Base-by-base conservation (phyloP, 2,113 vertebrate species). In the Garra rufa region DNA sequence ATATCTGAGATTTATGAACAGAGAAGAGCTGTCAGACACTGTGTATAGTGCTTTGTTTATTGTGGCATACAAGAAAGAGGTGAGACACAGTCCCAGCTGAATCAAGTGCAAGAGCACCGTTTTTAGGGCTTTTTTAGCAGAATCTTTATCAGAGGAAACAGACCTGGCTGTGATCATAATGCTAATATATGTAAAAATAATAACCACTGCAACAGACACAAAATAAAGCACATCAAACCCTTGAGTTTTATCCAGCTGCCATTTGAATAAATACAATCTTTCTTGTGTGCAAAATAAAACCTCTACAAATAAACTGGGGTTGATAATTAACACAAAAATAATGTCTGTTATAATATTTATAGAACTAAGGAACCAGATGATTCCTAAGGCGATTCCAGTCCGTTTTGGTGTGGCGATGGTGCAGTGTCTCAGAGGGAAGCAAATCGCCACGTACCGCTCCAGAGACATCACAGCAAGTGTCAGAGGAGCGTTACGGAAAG, bases 71-170 rank as follows among this genome's bases (percentile, higher is more conserved):
- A 92, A 14, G 1, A 89, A 88, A 9, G 90, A 89, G 6, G 57
- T 87, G 9, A 94, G 87, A 50, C 88, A 91, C 81, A 91, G 88
- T 3, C 82, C 85, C n/a, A 92, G 85, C 81, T 93, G 91, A 5
- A 91, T 81, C 81, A 93, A 43, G 50, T 93, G 91, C 80, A 93
- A 87, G 48, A 92, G 79, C 71, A 92, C 84, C 0, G 92, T 93
- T 52, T 84, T 88, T 9, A 88, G 89, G 76, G 91, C 71, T 75
- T 75, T 75, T 17, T 75, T 75, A 48, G 73, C 73, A 28, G 73
- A 75, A 28, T 50, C 73, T 75, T 75, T 75, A 75, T 75, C 73
- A 30, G 73, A 75, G n/a, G 73, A 75, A 50, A 75, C 44, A 50
- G 73, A 75, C 73, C 73, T 26, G 13, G 44, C 73, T 19, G 73